Evolutionary conservation across 2,888 invertebrate genomes (phyloP), one percentile per base, ranked within the genome.

Genomic region (Andrena trimmerana): DNA sequence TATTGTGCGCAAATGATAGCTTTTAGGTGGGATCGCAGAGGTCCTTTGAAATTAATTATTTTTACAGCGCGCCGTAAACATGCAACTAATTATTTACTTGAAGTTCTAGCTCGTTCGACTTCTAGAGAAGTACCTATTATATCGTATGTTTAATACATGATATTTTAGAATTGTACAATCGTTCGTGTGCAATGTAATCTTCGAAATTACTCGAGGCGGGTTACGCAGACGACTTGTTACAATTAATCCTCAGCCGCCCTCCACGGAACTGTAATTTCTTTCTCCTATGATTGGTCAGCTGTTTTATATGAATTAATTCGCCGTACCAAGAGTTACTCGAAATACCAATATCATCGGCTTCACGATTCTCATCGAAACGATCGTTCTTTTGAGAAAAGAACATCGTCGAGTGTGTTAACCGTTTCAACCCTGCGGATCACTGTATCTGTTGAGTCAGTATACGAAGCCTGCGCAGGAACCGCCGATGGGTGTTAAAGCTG

Each of bases 101-200:
- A 59, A 60, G 16, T 60, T n/a, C 2, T 24, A 20, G 16, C 31
- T 54, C 16, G 33, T 20, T 20, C 4, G 24, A 54, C 8, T n/a
- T 52, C 52, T 20, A 20, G 52, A 24, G 16, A 33, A 57, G 5
- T 33, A 54, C 54, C n/a, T 52, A 27, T 70, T 29, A 29, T 29
- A 33, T 59, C 42, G 42, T 42, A 48, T 10, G n/a, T 57, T 57
- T 33, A n/a, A 16, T 69, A 27, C 2, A 16, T 7, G 1, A 42
- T 48, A 42, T 72, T 54, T 72, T 48, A 62, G 29, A 27, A 24
- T 24, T 54, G 54, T 67, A 62, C 10, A 63, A 13, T 33, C 2
- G 4, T 36, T 57, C 6, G 33, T 13, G 33, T 67, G 60, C 33
- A 62, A 71, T 48, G 20, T 24, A 48, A 13, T 27, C 5, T 10